Base-by-base conservation (phyloP, 1,140 invertebrate genomes). In the Scaptomyza hsui region DNA sequence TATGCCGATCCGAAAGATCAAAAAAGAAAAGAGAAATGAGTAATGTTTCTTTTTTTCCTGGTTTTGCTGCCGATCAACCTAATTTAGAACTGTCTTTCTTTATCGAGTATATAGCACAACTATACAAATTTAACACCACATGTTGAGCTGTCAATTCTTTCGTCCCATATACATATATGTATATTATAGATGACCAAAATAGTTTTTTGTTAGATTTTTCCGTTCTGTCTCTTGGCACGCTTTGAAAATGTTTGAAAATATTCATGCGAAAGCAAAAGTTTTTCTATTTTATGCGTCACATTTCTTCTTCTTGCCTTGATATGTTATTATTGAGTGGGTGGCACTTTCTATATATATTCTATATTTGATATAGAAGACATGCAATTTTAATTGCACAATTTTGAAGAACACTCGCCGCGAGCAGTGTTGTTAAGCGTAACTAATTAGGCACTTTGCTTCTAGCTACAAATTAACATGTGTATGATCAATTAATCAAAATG, bases 61-160 rank as follows among this genome's bases (percentile, higher is more conserved):
- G 4, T 55, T 67, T 61, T 59, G n/a, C 18, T 29, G 53, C 45
- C 45, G 65, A 78, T 75, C 72, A 78, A 78, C 72, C 75, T 62
- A 78, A 78, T 78, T 78, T 75, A 74, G 52, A 71, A 75, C 56
- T 78, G 75, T 71, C 75, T 39, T 21, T 45, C 42, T 42, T 44
- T 32, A 24, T 41, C 2, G 1, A 15, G 32, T 51, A 51, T 39
- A 55, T 41, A 24, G 16, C 0, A 26, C n/a, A 12, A 12, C 32
- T 35, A 35, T 41, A 55, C 7, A 57, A 10, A 15, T 41, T 19
- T 52, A 37, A 16, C 7, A 42, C 18, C 51, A 47, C 18, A 48
- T 45, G 60, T 48, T 56, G 24, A 51, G 35, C 67, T 70, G 67
- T 70, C 67, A 41, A 55, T 55, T 56, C 18, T 47, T 16, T 4